Evolutionary conservation across 2,113 vertebrate species (phyloP).

Genomic region (Xyrauchen texanus): DNA sequence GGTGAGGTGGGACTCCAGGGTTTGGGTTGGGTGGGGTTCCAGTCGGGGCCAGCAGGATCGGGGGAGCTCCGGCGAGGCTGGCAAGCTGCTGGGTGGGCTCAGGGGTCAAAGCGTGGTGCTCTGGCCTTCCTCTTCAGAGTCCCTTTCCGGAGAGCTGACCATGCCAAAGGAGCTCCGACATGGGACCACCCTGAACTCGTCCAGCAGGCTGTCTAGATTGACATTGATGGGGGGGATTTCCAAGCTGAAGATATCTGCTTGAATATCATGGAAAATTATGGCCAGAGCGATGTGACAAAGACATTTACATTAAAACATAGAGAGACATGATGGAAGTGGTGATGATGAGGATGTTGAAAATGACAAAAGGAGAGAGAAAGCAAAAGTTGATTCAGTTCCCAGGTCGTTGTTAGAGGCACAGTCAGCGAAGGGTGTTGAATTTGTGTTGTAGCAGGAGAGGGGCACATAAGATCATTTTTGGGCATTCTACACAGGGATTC

Average conservation of each 20-base stretch:
- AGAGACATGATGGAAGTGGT: constrained; percentile 46
- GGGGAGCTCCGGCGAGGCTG: constrained; percentile 31
- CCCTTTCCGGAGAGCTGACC: constrained; percentile 75
- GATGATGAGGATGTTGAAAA: constrained; percentile 27
- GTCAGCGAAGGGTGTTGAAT: constrained; percentile 34
- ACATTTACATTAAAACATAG: constrained; percentile 34
- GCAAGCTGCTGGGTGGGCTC: constrained; percentile 62
- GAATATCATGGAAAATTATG: constrained; percentile 60
- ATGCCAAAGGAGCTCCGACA: constrained; percentile 72
- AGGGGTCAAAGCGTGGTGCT: constrained; percentile 93
- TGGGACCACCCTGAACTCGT: constrained; percentile 81
- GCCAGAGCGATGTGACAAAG: constrained; percentile 53
- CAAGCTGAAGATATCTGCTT: constrained; percentile 92
- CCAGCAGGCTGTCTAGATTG: constrained; percentile 85
- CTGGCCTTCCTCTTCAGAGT: constrained; percentile 87
- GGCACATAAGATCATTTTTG: not conserved
- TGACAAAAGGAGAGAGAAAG: constrained; percentile 53
- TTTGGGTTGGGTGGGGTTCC: constrained; percentile 40
- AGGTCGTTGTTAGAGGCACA: constrained; percentile 57
- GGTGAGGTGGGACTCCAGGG: constrained; percentile 55
- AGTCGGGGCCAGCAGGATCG: constrained; percentile 21
- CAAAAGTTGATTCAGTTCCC: constrained; percentile 65
- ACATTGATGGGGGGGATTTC: constrained; percentile 93
- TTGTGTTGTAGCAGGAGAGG: constrained; percentile 24
- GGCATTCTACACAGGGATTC: constrained; percentile 52